Evolutionary conservation across 2,113 vertebrate species (phyloP).

Genomic region (Cheilinus undulatus): DNA sequence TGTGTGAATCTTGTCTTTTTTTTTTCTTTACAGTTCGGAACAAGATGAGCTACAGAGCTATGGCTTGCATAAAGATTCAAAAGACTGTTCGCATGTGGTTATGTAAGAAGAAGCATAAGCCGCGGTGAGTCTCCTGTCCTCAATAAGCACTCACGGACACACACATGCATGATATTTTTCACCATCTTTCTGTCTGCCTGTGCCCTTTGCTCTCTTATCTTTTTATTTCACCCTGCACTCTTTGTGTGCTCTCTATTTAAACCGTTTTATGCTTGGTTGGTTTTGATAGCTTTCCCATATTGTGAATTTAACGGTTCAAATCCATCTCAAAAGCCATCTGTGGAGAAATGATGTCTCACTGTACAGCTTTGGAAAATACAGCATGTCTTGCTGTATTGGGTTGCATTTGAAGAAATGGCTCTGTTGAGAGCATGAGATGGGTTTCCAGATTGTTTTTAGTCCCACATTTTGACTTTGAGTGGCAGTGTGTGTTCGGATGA

Average conservation of each 20-base stretch:
- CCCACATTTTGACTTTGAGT: slow-evolving; percentile 19
- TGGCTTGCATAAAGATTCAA: slow-evolving; percentile 97
- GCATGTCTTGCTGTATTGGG: slow-evolving; percentile 1
- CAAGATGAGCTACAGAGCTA: slow-evolving; percentile 95
- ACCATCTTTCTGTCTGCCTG: slow-evolving; percentile 9
- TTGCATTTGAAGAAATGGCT: slow-evolving; percentile 27
- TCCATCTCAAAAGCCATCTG: slow-evolving; percentile 53
- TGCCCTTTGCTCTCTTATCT: slow-evolving; percentile 6
- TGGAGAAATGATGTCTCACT: slow-evolving; percentile 41
- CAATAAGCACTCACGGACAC: slow-evolving; percentile 12
- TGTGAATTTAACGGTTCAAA: slow-evolving; percentile 46
- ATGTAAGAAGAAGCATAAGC: slow-evolving; percentile 95
- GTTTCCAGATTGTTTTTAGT: slow-evolving; percentile 28
- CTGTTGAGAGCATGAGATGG: slow-evolving; percentile 27
- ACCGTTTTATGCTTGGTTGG: slow-evolving; percentile 33
- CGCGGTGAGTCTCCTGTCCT: slow-evolving; percentile 87
- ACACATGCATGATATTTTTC: not conserved
- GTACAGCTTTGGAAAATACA: slow-evolving; percentile 22
- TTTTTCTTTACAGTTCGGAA: slow-evolving; percentile 87
- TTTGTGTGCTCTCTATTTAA: slow-evolving; percentile 36
- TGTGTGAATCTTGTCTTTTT: not conserved
- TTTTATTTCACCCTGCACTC: not conserved
- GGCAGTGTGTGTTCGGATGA: slow-evolving; percentile 1
- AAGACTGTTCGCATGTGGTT: slow-evolving; percentile 99
- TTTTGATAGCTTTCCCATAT: slow-evolving; percentile 54